Conservation (phyloP, 2,888 invertebrate genomes). For the Nasonia oneida region DNA sequence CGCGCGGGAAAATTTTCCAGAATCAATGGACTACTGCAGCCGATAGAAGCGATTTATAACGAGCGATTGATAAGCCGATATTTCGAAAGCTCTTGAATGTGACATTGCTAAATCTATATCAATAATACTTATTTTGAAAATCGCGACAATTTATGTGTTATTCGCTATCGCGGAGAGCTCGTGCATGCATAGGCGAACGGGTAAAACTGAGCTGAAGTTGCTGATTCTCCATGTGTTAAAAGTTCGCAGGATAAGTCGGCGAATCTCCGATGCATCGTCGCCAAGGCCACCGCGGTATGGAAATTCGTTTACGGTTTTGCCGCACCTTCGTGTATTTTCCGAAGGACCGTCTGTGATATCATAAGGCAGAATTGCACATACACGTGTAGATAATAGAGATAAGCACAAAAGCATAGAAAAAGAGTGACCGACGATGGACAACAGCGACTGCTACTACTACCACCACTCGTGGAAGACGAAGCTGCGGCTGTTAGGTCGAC, state of each 20-base stretch:
- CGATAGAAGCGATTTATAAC: not conserved
- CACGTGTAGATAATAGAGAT: not conserved
- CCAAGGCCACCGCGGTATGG: not conserved
- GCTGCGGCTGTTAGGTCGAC: conserved; percentile 71
- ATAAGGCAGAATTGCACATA: not conserved
- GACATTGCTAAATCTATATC: too few species aligned
- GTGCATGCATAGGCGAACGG: too few species aligned
- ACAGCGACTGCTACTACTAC: conserved; percentile 67
- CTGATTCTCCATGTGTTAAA: too few species aligned
- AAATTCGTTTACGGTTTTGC: too few species aligned
- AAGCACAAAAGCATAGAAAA: not conserved
- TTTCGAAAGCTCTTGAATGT: not conserved
- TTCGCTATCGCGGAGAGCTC: too few species aligned
- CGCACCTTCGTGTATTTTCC: not conserved
- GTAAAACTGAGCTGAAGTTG: too few species aligned
- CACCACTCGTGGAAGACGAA: conserved; percentile 74
- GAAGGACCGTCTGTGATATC: too few species aligned
- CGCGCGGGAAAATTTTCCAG: not conserved
- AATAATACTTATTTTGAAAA: too few species aligned
- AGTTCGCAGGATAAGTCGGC: too few species aligned
- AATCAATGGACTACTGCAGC: not conserved
- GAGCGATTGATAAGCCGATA: not conserved
- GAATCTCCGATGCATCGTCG: too few species aligned
- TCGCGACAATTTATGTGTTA: too few species aligned
- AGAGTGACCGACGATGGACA: conserved; percentile 14